Base-by-base conservation (phyloP, 2,888 invertebrate species). In the Pristionchus fissidentatus region DNA sequence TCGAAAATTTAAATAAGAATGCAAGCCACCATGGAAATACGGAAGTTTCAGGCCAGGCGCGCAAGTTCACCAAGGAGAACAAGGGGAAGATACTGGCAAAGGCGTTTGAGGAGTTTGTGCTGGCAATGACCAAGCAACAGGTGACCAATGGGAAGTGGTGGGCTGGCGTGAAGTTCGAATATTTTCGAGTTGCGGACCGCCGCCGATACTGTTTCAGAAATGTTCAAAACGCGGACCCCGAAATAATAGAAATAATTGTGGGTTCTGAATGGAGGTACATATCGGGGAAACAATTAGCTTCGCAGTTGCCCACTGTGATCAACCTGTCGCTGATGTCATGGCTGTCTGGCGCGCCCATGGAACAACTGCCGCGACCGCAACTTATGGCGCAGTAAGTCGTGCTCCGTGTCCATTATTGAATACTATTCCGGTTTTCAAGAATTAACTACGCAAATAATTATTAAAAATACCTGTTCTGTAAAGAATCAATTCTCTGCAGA, bases 251-350 rank as follows among this genome's bases (percentile, higher is more conserved):
- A 15, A 10, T 10, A 10, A 49, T n/a, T n/a, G n/a, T n/a, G n/a
- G n/a, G n/a, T n/a, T n/a, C n/a, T n/a, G 32, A 10, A 62, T 62
- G 29, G 62, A 5, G 15, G 62, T 62, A 26, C 3, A 8, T 4
- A 26, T 8, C 29, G 5, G 62, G 62, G 19, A 49, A 10, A 13
- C 38, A 15, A 62, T 62, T 29, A 29, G 4, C n/a, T 15, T 62
- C 62, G 43, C 46, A 81, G 80, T 13, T 81, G 32, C 80, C 80
- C 3, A 81, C 60, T 0, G 52, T 52, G 10, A 46, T 81, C n/a
- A 26, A 32, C 29, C 46, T 81, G 46, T 81, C 80, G 46, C 62
- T 81, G 46, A 81, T 81, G 80, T 43, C 60, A 32, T 81, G 80
- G 80, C 46, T 81, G 43, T 60, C 80, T 32, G 46, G 52, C 1